Evolutionary conservation across 2,888 invertebrate species (phyloP).

Genomic region (Parnassius mnemosyne): DNA sequence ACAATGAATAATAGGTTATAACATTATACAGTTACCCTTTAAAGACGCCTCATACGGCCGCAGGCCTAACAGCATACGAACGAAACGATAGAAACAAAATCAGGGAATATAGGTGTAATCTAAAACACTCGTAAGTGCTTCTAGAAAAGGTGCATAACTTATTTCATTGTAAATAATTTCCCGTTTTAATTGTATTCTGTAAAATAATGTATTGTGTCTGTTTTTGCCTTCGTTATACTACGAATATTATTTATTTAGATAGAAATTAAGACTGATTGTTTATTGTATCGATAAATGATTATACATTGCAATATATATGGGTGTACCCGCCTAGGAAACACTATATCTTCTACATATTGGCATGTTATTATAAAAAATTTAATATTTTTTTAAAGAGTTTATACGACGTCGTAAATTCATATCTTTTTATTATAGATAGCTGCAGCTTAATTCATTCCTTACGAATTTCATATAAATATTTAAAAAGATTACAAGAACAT

Average conservation of each 20-base stretch:
- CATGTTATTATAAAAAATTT: background rate
- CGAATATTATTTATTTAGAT: background rate
- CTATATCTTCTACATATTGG: constrained; percentile 1
- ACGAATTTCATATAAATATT: background rate
- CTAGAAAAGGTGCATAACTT: background rate
- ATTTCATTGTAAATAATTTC: background rate
- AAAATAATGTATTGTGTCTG: background rate
- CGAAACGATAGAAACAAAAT: no score
- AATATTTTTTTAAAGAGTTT: background rate
- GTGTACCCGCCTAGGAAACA: constrained; percentile 21
- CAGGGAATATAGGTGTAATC: no score
- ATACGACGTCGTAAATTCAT: background rate
- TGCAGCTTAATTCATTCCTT: background rate
- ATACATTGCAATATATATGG: background rate
- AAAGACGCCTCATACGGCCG: no score
- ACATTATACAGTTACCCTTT: no score
- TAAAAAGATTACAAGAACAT: background rate
- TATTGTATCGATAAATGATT: constrained; percentile 14
- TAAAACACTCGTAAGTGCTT: background rate
- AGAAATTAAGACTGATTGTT: constrained; percentile 20
- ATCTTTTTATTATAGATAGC: background rate
- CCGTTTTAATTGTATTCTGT: no score
- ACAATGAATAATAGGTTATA: no score
- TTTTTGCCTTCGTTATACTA: background rate
- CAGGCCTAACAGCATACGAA: no score